Evolutionary conservation across 1,140 invertebrate species (phyloP), one percentile per base, ranked within the genome.

Genomic region (Drosophila arizonae): DNA sequence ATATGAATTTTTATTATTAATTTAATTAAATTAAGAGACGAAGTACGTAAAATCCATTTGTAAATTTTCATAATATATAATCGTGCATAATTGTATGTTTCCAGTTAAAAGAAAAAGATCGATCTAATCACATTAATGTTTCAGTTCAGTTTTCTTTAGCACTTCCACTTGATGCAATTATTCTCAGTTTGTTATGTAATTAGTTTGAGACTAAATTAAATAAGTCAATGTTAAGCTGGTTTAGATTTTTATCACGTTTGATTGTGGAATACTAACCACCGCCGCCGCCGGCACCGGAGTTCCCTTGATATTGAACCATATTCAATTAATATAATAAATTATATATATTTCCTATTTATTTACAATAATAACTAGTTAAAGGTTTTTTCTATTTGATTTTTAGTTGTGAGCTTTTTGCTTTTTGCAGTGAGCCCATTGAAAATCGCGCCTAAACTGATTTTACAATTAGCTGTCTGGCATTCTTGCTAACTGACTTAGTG

Each of bases 391-490:
- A 39, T 66, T 52, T 60, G 17, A 54, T 33, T 65, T 21, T 54
- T 41, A 43, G 30, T 80, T 52, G 68, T 60, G 55, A 52, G 33
- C 46, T 77, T 62, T 77, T 41, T 79, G 76, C 76, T 74, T 76
- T 72, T 79, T 66, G 68, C 52, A 64, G 68, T 79, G 81, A 79
- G 74, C 75, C 66, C 79, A 90, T 82, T 79, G 86, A 90, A 90
- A 90, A 90, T 81, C 77, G 86, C 86, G 86, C 86, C 86, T 90
- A 90, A 90, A 90, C 86, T 90, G 86, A 90, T 90, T 90, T 90
- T 81, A 84, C 84, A 88, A 88, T 88, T 88, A 88, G 84, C 62
- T 55, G 73, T 70, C 70, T 60, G 75, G 78, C 84, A 88, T 88
- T 80, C 84, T 80, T 88, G 85, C 84, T 88, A 88, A 88, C 84